phyloP scores from a whole-genome alignment of 2,888 invertebrate species.

The Cephus pulcher region DNA sequence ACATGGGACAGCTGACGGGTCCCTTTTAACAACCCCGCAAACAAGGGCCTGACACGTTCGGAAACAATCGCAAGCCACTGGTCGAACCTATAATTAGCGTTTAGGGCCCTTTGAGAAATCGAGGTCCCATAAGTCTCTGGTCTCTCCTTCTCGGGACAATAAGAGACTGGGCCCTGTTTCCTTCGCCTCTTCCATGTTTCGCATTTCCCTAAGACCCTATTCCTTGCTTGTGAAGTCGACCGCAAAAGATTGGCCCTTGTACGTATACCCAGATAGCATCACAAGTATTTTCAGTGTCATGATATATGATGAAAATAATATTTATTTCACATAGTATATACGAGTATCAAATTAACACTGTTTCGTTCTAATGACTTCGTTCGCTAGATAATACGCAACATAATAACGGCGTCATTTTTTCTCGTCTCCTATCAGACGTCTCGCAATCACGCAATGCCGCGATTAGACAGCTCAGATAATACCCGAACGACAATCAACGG shows the following conservation, averaged over 20 bases:
- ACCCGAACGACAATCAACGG: neutral
- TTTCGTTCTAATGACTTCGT: neutral
- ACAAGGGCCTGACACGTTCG: conserved; percentile 57
- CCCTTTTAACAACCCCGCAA: conserved; percentile 55
- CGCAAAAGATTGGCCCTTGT: conserved; percentile 44
- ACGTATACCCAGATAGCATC: neutral
- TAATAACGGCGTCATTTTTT: neutral
- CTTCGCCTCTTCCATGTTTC: conserved; percentile 2
- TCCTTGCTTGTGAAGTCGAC: conserved; percentile 46
- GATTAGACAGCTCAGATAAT: neutral
- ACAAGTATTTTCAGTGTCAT: neutral
- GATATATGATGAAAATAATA: neutral
- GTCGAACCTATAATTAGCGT: conserved; percentile 58
- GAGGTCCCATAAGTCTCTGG: conserved; percentile 41
- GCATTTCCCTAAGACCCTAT: conserved; percentile 5
- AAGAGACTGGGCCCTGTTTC: conserved; percentile 26
- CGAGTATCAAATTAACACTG: neutral
- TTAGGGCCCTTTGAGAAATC: conserved; percentile 43
- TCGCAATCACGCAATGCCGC: neutral
- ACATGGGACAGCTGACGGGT: conserved; percentile 15
- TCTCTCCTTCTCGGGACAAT: conserved; percentile 23
- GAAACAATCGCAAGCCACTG: conserved; percentile 50
- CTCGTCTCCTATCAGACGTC: neutral
- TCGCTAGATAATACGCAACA: neutral
- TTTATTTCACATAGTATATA: neutral